phyloP scores from a whole-genome alignment of 1,140 invertebrate genomes.

The Papilio aristodemus region DNA sequence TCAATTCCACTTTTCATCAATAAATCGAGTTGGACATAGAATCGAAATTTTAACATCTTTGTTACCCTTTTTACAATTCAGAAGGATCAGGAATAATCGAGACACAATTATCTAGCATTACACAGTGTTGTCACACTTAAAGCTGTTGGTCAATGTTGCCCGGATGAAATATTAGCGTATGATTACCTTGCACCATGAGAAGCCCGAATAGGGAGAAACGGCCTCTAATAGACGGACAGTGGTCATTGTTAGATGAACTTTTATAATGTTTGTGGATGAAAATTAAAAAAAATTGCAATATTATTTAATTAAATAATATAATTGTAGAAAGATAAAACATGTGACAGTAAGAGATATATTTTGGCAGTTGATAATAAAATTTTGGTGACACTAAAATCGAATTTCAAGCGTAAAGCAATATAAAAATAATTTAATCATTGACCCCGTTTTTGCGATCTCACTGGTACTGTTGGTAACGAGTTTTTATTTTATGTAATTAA shows the following conservation, averaged over 20 bases:
- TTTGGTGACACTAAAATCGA: background rate
- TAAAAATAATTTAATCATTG: background rate
- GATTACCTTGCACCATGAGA: slow-evolving; percentile 41
- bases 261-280: slow-evolving; percentile 5
- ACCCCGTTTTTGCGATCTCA: background rate
- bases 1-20: too few species aligned
- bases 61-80: background rate
- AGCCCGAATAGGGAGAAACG: slow-evolving; percentile 35
- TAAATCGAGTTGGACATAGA: too few species aligned
- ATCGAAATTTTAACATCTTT: slow-evolving; percentile 5
- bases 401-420: too few species aligned
- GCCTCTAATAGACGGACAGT: slow-evolving; percentile 33
- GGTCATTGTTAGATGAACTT: slow-evolving; percentile 34
- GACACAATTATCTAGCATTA: slow-evolving; percentile 21
- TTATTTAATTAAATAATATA: background rate
- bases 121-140: slow-evolving; percentile 38
- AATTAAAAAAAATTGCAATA: slow-evolving; percentile 14
- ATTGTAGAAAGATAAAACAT: background rate
- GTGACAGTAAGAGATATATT: background rate
- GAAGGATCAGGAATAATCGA: slow-evolving; percentile 4
- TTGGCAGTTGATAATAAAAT: background rate
- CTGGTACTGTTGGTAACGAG: too few species aligned
- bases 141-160: slow-evolving; percentile 36
- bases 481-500: too few species aligned
- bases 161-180: slow-evolving; percentile 39